A percentile compares a stretch with the other conserved stretches of the same genome.
Conservation (phyloP, 2,113 vertebrate species). For the Caranx melampygus region DNA sequence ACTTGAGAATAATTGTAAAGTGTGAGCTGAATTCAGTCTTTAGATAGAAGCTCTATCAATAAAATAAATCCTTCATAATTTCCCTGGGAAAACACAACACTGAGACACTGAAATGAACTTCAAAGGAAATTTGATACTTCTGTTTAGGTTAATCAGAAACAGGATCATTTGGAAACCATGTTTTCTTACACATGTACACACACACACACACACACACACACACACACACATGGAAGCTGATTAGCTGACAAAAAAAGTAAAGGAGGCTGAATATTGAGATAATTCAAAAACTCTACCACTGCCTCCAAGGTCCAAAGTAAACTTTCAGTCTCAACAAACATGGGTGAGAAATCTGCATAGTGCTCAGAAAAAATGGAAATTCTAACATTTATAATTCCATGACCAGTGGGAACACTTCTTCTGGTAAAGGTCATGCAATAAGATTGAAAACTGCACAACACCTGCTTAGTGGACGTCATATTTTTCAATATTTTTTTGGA, state of each 20-base stretch:
- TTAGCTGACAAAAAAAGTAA: neutral
- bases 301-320: neutral
- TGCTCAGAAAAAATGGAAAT: neutral
- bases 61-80: neutral
- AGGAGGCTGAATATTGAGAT: neutral
- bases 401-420: neutral
- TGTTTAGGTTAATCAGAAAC: neutral
- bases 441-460: neutral
- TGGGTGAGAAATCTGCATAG: neutral
- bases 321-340: neutral
- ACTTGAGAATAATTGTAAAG: neutral
- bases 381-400: neutral
- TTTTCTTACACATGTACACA: too few species aligned
- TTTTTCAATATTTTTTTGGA: neutral
- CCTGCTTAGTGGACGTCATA: neutral
- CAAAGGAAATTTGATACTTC: neutral
- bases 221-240: neutral
- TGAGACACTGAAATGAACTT: neutral
- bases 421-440: neutral
- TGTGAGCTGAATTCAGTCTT: neutral
- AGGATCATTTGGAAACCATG: neutral
- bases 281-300: neutral
- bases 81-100: neutral
- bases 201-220: too few species aligned
- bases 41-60: neutral